These are phyloP conservation scores for Silurus glanis DNA, from an alignment of 2,113 vertebrate genomes.

Conservation along the genomic window DNA sequence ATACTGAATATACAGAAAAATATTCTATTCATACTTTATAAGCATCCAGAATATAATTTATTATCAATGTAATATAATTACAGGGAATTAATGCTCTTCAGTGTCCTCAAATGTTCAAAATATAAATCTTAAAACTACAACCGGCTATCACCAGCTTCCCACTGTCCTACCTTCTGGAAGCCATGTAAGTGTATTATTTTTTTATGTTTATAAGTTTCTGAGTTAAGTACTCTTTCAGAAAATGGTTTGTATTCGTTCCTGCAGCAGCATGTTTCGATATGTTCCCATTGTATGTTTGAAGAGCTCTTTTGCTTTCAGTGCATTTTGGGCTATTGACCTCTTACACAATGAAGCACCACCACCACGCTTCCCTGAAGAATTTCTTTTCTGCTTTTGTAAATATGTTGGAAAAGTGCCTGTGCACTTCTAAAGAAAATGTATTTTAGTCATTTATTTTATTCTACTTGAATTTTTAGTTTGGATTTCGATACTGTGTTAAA, in stretches of 20 bases:
- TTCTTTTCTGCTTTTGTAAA: not conserved
- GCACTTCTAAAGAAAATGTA: not conserved
- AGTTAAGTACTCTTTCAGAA: not conserved
- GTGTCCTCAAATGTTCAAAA: not conserved
- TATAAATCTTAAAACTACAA: not conserved
- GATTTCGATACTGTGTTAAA: not conserved
- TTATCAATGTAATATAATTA: not conserved
- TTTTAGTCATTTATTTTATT: not conserved
- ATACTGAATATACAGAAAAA: not conserved
- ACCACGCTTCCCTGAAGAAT: not conserved
- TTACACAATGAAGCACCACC: not conserved
- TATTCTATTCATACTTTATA: not conserved
- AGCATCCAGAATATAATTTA: not conserved
- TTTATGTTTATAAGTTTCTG: not conserved
- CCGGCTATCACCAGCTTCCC: not conserved
- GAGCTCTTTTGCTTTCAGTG: constrained; percentile 1
- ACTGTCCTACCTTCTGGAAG: not conserved
- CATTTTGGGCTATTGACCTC: not conserved
- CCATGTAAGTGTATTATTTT: not conserved
- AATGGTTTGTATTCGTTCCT: constrained; percentile 61
- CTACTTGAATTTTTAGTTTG: not conserved
- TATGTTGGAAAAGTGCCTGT: not conserved
- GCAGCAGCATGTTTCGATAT: too few relatives aligned
- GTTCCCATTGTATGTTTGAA: not conserved
- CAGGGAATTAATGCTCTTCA: not conserved